Evolutionary conservation across 2,888 invertebrate species (phyloP).

Genomic region (Fragum sueziense): DNA sequence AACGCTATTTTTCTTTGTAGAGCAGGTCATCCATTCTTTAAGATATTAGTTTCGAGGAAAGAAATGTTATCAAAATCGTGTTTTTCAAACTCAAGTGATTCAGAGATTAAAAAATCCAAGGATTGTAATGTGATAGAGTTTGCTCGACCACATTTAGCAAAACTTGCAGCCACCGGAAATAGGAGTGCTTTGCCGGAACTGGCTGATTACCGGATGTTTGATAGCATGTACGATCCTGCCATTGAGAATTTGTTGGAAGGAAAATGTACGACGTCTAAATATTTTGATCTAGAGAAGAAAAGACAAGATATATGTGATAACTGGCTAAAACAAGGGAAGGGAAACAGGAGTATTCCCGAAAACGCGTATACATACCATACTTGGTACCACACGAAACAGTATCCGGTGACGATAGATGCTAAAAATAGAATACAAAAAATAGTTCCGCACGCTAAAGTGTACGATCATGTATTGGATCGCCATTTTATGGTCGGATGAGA

Average conservation of each 20-base stretch:
- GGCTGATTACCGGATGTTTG: background rate
- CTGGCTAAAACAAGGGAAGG: background rate
- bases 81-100: background rate
- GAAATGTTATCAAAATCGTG: background rate
- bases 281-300: background rate
- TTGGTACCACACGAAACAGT: slow-evolving; percentile 3
- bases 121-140: background rate
- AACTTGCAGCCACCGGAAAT: background rate
- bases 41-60: background rate
- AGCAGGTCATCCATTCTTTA: background rate
- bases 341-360: background rate
- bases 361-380: slow-evolving; percentile 11
- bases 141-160: background rate
- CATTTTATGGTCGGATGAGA: background rate
- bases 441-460: slow-evolving; percentile 4
- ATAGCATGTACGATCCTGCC: background rate
- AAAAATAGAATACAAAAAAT: slow-evolving; percentile 11
- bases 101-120: background rate
- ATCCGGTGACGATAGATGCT: background rate
- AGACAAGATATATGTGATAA: background rate
- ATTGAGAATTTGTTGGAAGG: background rate
- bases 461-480: background rate
- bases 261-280: background rate
- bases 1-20: slow-evolving; percentile 4
- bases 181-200: background rate